Conservation (phyloP, 2,888 invertebrate genomes). For the Cerceris rybyensis region DNA sequence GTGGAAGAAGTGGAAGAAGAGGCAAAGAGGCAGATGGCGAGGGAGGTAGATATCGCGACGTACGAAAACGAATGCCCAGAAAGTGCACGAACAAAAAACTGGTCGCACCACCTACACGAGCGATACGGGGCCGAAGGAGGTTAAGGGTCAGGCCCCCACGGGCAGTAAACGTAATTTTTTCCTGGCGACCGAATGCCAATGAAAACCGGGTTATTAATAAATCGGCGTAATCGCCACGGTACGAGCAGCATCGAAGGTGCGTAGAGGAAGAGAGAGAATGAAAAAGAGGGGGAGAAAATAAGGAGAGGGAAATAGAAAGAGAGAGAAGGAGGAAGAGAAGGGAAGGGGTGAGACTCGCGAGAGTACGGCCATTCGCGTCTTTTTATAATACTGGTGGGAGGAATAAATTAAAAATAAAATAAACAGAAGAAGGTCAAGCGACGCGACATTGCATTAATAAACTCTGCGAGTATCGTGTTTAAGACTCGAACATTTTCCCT, state of each 20-base stretch:
- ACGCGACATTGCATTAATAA: constrained; percentile 68
- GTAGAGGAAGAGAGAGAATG: neutral
- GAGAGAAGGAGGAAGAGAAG: neutral
- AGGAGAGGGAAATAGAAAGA: neutral
- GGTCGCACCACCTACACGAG: constrained; percentile 71
- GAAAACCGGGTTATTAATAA: constrained; percentile 77
- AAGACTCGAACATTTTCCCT: constrained; percentile 18
- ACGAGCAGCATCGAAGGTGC: neutral
- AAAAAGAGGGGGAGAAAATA: neutral
- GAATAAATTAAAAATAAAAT: constrained; percentile 72
- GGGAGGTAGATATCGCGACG: constrained; percentile 56
- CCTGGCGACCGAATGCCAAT: constrained; percentile 68
- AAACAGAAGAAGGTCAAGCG: constrained; percentile 66
- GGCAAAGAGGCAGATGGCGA: neutral
- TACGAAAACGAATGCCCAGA: constrained; percentile 67
- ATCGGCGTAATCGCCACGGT: constrained; percentile 66
- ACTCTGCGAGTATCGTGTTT: constrained; percentile 35
- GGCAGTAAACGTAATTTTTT: constrained; percentile 69
- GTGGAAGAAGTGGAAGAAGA: too few species aligned
- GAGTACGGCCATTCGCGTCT: constrained; percentile 28
- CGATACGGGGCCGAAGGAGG: constrained; percentile 64
- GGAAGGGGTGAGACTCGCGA: neutral
- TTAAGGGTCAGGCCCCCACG: constrained; percentile 66
- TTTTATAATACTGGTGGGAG: constrained; percentile 55
- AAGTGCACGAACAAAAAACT: constrained; percentile 67